Evolutionary conservation across 2,888 invertebrate species (phyloP), one percentile per base, ranked within the genome.

Genomic region (Galerucella pusilla): DNA sequence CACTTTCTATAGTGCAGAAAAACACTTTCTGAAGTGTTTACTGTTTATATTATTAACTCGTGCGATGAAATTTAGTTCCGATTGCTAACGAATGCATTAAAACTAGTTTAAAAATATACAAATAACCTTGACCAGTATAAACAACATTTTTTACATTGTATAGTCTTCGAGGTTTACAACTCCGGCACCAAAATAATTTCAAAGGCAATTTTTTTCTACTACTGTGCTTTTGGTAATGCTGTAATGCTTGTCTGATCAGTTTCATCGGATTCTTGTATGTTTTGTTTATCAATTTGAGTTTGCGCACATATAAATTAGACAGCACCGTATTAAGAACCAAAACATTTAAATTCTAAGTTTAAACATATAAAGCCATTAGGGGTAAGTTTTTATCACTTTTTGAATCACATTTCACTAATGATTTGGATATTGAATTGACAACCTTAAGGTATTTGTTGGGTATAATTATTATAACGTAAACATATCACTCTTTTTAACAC

Each of bases 1-100:
- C 78, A 74, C 73, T 77, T 73, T 67, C 9, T 16, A 5, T 25
- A 14, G 57, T 45, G 42, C 12, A 59, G 7, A 14, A n/a, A 68
- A 57, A 42, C 49, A 68, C 16, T 60, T 57, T 52, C 57, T 57
- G 35, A 35, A 57, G n/a, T 68, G 54, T 68, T 54, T 57, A 68
- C 57, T 54, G 12, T 68, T 54, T 68, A 57, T 46, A 64, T 65
- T 25, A 61, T 14, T 61, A 61, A 64, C 49, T 66, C 5, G 2
- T 49, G 64, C 20, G 14, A 49, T 49, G 14, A 20, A 59, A 59
- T 60, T 68, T 59, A 16, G 16, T 16, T 54, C 67, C 67, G 57
- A 68, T 60, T 60, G 11, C 20, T n/a, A 59, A 16, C 68, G 68
- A 68, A 60, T 68, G 54, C 42, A 16, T 54, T 16, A 68, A 57